Base-by-base conservation (phyloP, 1,140 invertebrate species). In the Drosophila arawakana region DNA sequence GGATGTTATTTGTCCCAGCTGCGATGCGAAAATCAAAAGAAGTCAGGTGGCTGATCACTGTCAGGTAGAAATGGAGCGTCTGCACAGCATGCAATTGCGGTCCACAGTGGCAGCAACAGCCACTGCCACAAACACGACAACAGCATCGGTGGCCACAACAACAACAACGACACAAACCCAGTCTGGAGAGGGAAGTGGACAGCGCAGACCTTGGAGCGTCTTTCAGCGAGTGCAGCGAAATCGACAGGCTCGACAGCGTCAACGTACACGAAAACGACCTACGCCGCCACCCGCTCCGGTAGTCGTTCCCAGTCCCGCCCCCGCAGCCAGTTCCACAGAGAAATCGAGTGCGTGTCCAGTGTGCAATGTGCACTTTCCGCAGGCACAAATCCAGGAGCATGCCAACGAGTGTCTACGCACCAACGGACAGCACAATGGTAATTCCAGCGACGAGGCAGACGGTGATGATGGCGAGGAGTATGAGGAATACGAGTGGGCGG, bases 401-500 rank as follows among this genome's bases (percentile, higher is more conserved):
- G 96, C 96, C 0, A 96, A 97, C 80, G 90, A 94, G 39, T 97
- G 96, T 86, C 92, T 97, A 49, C 85, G 83, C 6, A 34, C n/a
- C 1, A 78, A 94, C 92, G 75, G 91, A 92, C 73, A 77, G 46
- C 54, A 66, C 7, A 89, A 83, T n/a, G 80, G 84, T 0, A 77
- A 34, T 4, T 88, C 84, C 5, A 88, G 84, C 41, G 84, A 89
- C 15, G 95, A 30, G 25, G 25, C 25, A 30, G 25, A 96, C 62
- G 95, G 95, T 52, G 95, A 95, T 65, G 95, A 95, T 71, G 95
- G 95, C 50, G 95, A 96, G 41, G 94, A 95, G 41, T 96, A 94
- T 84, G 96, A 97, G 80, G 96, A 97, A 78, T 97, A 97, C 83
- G 96, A 96, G 81, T 97, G 96, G 96, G 96, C 96, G 8, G 96